Conservation (phyloP, 2,888 invertebrate genomes). For the Cepaea hortensis region DNA sequence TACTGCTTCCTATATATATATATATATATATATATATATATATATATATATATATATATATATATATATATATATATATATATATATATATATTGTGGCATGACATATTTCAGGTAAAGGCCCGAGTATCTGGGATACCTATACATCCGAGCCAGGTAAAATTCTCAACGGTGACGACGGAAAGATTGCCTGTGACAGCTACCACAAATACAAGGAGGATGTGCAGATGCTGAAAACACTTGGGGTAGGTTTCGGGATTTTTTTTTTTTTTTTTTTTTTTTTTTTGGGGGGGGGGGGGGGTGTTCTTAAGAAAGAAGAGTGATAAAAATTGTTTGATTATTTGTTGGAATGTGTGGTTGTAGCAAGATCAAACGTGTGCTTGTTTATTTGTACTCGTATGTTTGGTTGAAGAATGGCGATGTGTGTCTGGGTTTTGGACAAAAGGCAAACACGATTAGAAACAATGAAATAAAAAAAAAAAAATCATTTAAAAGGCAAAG, state of each 20-base stretch:
- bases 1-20: no score
- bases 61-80: neutral
- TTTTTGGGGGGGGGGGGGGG: neutral
- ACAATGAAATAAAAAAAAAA: neutral
- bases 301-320: neutral
- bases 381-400: neutral
- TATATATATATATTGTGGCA: neutral
- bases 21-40: no score
- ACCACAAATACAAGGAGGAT: constrained; percentile 82
- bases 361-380: neutral
- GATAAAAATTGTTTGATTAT: neutral
- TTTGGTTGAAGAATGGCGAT: no score
- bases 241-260: constrained; percentile 71
- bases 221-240: constrained; percentile 80
- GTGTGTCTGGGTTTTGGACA: no score
- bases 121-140: constrained; percentile 79
- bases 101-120: constrained; percentile 59
- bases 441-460: no score
- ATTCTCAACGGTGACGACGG: constrained; percentile 81
- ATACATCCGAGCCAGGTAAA: constrained; percentile 79
- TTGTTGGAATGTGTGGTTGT: neutral
- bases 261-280: no score
- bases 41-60: no score
- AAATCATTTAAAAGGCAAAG: no score
- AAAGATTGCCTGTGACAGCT: constrained; percentile 83